Percentiles rank a stretch among this genome's conserved stretches.
phyloP scores from a whole-genome alignment of 1,140 invertebrate species.

The Temnothorax curvispinosus region DNA sequence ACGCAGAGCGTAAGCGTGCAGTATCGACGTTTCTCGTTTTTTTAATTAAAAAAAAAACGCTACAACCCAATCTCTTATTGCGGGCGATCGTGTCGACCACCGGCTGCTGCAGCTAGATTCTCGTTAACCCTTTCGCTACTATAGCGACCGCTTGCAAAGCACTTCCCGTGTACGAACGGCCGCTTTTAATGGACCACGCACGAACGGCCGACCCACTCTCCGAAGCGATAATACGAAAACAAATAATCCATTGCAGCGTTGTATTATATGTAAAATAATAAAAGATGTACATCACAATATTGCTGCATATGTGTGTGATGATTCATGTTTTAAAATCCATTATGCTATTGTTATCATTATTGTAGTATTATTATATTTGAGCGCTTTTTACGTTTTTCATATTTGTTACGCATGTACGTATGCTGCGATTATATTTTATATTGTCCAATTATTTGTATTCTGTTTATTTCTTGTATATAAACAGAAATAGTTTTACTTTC shows the following conservation, averaged over 20 bases:
- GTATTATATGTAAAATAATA: neutral
- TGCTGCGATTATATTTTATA: neutral
- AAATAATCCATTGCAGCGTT: conserved; percentile 5
- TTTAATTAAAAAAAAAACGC: neutral
- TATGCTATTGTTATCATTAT: neutral
- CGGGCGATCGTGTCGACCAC: neutral
- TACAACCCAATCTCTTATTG: neutral
- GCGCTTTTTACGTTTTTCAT: neutral
- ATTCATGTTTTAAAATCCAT: conserved; percentile 2
- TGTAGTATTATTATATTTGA: neutral
- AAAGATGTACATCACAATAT: neutral
- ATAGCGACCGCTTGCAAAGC: neutral
- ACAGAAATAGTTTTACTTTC: neutral
- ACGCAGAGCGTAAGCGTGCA: neutral
- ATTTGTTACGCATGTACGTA: neutral
- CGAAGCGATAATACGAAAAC: neutral
- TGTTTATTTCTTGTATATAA: neutral
- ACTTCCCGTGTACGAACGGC: neutral
- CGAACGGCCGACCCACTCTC: neutral
- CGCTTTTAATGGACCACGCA: neutral
- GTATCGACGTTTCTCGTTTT: conserved; percentile 31
- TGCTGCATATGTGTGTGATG: neutral
- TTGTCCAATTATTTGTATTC: neutral
- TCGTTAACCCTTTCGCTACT: neutral
- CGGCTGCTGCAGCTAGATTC: neutral